Percentiles rank a stretch among this genome's conserved stretches.
Evolutionary conservation across 2,797 vertebrate species (phyloP).

Genomic region (Myoxocephalus aenaeus): DNA sequence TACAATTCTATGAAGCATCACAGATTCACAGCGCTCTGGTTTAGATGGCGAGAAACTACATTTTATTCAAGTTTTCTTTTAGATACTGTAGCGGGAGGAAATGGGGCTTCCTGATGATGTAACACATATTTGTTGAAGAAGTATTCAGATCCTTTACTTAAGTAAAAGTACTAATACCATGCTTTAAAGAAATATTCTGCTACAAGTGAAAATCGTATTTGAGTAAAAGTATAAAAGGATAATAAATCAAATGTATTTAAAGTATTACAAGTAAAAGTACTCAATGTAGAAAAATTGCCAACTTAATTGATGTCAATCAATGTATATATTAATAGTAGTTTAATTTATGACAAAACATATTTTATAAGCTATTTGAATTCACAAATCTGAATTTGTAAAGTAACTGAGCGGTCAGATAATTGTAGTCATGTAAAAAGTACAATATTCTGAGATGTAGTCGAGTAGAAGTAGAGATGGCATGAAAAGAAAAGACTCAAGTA

Average conservation of each 20-base stretch:
- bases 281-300: neutral
- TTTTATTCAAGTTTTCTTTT: too few species aligned
- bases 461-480: neutral
- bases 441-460: neutral
- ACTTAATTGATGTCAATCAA: neutral
- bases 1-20: neutral
- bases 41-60: neutral
- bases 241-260: neutral
- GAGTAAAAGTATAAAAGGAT: neutral
- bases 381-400: neutral
- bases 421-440: neutral
- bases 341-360: neutral
- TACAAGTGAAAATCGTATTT: neutral
- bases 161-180: neutral
- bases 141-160: neutral
- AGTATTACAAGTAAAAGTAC: neutral
- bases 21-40: neutral
- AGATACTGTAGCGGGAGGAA: too few species aligned
- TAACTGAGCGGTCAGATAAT: neutral
- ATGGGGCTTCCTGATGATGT: neutral
- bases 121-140: neutral
- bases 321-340: too few species aligned
- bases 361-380: neutral
- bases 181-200: neutral
- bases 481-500: neutral